Conservation (phyloP, 2,797 vertebrate genomes). For the Hozukius guyotensis region DNA sequence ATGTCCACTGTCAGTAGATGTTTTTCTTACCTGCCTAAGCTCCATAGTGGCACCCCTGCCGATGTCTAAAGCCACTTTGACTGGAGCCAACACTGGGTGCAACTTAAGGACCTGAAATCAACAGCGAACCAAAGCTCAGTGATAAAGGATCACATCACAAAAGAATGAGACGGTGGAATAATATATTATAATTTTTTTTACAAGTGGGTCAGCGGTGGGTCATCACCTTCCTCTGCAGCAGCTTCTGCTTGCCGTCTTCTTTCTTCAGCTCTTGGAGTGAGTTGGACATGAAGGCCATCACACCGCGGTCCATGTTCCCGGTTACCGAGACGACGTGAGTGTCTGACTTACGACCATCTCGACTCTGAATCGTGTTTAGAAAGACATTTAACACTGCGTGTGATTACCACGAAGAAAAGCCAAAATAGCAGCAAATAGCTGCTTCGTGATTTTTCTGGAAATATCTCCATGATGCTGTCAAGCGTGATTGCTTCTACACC, state of each 20-base stretch:
- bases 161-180: not conserved
- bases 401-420: not conserved
- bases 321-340: conserved; percentile 88
- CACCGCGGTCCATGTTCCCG: conserved; percentile 88
- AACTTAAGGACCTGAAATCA: conserved; percentile 91
- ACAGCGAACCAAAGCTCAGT: not conserved
- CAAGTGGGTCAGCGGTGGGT: not conserved
- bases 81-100: conserved; percentile 92
- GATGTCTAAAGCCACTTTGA: conserved; percentile 93
- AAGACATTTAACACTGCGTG: not conserved
- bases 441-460: not conserved
- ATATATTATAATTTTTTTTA: not conserved
- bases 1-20: not conserved
- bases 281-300: conserved; percentile 90
- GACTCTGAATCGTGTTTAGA: conserved; percentile 76
- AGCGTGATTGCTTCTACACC: not conserved
- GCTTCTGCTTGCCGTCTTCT: conserved; percentile 78
- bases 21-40: conserved; percentile 88
- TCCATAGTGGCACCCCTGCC: conserved; percentile 88
- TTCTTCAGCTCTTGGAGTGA: conserved; percentile 88
- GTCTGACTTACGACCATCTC: conserved; percentile 87
- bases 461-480: not conserved
- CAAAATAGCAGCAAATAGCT: not conserved
- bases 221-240: conserved; percentile 88
- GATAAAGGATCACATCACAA: not conserved